Base-by-base conservation (phyloP, 2,113 vertebrate species). In the Hyaena hyaena region DNA sequence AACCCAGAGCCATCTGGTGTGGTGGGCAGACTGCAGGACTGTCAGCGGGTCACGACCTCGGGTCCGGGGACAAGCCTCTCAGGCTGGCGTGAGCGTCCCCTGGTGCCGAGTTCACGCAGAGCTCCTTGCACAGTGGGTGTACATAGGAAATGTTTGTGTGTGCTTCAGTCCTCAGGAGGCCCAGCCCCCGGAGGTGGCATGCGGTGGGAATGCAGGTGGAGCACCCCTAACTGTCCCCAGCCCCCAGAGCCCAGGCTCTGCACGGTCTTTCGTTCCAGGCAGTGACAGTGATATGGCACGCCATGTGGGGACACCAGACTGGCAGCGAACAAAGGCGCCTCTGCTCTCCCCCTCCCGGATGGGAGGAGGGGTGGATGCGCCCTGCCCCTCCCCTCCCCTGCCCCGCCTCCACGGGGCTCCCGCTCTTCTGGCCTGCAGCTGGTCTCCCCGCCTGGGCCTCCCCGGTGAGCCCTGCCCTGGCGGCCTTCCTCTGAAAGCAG, bases 271-370 rank as follows among this genome's bases (percentile, higher is more conserved):
- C 61, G 93, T 95, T 90, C 96, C 93, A 95, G 88, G 92, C 94
- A 1, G 96, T 97, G 93, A 95, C 97, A 98, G 97, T 93, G 93
- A 97, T 35, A 35, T 2, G 28, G 48, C 0, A 15, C 61, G 11
- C 97, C 96, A 88, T 84, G 91, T 84, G 97, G 93, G 28, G 76
- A 82, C 92, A 10, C 31, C 55, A n/a, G n/a, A 53, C 73, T 5
- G 4, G 82, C 93, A 5, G 80, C 69, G 66, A 96, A 97, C 96
- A 97, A 96, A 97, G 97, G 83, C 83, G 31, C 58, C 55, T 82
- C 79, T 89, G 79, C 91, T 68, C 50, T 88, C 65, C 63, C 61
- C 19, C 3, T 31, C 5, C 7, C 16, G 21, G 82, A 2, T 5
- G 24, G 88, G 45, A 71, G 96, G 97, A 12, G 91, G 61, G 58